Evolutionary conservation across 1,140 invertebrate genomes (phyloP).

Genomic region (Drosophila guanche): DNA sequence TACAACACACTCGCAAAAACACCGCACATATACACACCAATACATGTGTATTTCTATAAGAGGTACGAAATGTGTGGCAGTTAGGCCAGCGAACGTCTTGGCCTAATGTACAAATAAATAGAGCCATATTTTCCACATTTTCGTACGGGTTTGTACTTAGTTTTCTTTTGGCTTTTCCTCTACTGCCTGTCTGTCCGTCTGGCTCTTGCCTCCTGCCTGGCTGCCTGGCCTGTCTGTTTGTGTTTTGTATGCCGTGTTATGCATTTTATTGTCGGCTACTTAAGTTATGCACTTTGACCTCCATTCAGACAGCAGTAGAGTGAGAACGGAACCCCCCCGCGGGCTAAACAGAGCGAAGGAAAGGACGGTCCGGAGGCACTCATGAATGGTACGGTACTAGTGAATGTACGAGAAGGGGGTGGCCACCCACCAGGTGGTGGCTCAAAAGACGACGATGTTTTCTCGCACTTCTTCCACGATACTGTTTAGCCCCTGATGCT

Average conservation of each 20-base stretch:
- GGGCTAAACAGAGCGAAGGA: constrained; percentile 1
- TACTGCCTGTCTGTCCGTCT: constrained; percentile 17
- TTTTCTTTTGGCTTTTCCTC: constrained; percentile 26
- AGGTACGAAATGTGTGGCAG: constrained; percentile 18
- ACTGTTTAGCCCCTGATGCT: no score
- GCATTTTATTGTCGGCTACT: constrained; percentile 82
- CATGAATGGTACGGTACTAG: constrained; percentile 31
- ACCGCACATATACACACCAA: background rate
- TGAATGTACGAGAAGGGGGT: no score
- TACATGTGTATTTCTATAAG: background rate
- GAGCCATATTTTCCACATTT: constrained; percentile 74
- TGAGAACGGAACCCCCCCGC: constrained; percentile 17
- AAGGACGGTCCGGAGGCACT: constrained; percentile 21
- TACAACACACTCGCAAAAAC: constrained; percentile 28
- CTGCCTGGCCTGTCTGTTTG: constrained; percentile 29
- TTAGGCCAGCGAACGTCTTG: constrained; percentile 49
- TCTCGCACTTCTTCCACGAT: no score
- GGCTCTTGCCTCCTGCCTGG: constrained; percentile 11
- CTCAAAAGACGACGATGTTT: constrained; percentile 7
- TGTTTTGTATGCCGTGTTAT: constrained; percentile 62
- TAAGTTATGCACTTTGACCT: constrained; percentile 82
- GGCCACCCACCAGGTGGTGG: constrained; percentile 9
- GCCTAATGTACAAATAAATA: constrained; percentile 78
- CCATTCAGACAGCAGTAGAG: constrained; percentile 61
- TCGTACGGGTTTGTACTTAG: constrained; percentile 53